Evolutionary conservation across 1,140 invertebrate species (phyloP), one percentile per base, ranked within the genome.

Genomic region (Plutomurus gul): DNA sequence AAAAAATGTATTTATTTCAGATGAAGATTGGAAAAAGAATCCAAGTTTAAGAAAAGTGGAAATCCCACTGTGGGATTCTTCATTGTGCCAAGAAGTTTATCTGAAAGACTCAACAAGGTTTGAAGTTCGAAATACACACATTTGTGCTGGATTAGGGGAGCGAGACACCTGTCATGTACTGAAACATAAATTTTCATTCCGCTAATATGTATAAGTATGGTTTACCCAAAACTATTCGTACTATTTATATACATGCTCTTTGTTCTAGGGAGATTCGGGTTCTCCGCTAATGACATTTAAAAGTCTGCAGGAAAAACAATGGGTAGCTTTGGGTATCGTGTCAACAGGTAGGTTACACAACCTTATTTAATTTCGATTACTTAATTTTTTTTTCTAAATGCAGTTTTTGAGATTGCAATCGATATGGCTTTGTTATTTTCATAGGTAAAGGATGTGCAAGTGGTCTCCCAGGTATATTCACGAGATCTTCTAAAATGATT

Each of bases 401-500:
- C n/a, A n/a, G n/a, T n/a, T n/a, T n/a, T n/a, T n/a, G n/a, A n/a
- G n/a, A n/a, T n/a, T n/a, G n/a, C n/a, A n/a, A n/a, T n/a, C n/a
- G n/a, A n/a, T n/a, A n/a, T n/a, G n/a, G n/a, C n/a, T n/a, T n/a
- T n/a, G n/a, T n/a, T n/a, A n/a, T n/a, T n/a, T n/a, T n/a, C n/a
- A n/a, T n/a, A n/a, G n/a, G 77, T 1, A 72, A 79, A 40, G 77
- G 77, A 27, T 79, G 77, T 46, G 71, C 71, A 0, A 39, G 18
- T 25, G 30, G 71, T 22, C 46, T 79, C 37, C 77, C 77, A 10
- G 77, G 77, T 27, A 79, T 79, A 40, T 79, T 75, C 37, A 79
- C 77, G 2, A 43, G 25, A 22, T 40, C 39, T 5, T 72, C 70
- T 4, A 72, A 25, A 25, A 40, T 40, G 36, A 72, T 72, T 27